phyloP scores from a whole-genome alignment of 2,888 invertebrate genomes.

The Synergus japonicus region DNA sequence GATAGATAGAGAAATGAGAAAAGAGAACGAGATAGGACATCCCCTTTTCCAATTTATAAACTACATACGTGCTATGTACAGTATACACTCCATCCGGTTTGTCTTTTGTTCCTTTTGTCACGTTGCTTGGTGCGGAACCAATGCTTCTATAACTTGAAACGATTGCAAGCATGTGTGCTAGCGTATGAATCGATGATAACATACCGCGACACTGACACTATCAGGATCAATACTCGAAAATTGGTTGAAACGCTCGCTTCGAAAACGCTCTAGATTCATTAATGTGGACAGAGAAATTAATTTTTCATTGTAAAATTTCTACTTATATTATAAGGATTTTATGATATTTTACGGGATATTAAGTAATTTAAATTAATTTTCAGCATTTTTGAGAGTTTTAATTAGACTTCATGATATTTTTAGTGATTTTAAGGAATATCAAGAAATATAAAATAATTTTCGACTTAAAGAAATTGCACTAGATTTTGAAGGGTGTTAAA shows the following conservation, averaged over 20 bases:
- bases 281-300: too few relatives aligned
- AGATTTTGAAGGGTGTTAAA: too few relatives aligned
- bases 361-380: too few relatives aligned
- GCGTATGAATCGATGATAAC: not conserved
- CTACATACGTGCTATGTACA: not conserved
- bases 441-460: too few relatives aligned
- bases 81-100: not conserved
- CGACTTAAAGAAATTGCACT: too few relatives aligned
- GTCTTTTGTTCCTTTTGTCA: conserved; percentile 21
- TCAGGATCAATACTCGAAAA: not conserved
- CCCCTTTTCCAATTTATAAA: conserved; percentile 7
- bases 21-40: not conserved
- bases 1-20: not conserved
- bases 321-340: too few relatives aligned
- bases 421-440: too few relatives aligned
- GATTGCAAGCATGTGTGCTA: conserved; percentile 1
- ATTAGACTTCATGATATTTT: too few relatives aligned
- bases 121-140: not conserved
- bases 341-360: not conserved
- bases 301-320: too few relatives aligned
- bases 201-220: not conserved
- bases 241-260: not conserved
- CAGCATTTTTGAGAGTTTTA: too few relatives aligned
- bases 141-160: not conserved
- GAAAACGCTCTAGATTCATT: too few relatives aligned